Base-by-base conservation (phyloP, 2,113 vertebrate species). In the Nothocercus julius region DNA sequence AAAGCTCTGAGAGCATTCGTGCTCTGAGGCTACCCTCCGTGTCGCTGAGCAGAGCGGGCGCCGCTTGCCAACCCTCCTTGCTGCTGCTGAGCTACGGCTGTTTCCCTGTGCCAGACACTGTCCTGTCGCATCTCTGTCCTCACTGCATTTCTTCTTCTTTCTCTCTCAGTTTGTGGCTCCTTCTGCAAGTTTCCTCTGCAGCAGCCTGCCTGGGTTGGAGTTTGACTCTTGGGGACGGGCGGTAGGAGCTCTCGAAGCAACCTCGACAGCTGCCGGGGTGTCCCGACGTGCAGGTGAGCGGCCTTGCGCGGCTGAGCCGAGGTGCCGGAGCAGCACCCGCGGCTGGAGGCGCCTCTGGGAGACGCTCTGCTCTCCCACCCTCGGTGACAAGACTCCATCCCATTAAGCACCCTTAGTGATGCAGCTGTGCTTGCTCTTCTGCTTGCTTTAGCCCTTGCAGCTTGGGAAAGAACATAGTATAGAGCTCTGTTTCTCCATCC, bases 121-220 rank as follows among this genome's bases (percentile, higher is more conserved):
- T 47, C 25, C 66, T 94, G 30, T 22, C 85, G 49, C 64, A 77
- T 51, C 59, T 63, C 21, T 61, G 1, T 61, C 80, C 78, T 92
- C 44, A 95, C 70, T 56, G 17, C 6, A 13, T 76, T 85, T 91
- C 47, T 97, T 45, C 78, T 89, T 87, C 61, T 80, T 73, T 93
- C 47, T 92, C 21, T 79, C 64, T 53, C 58, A 92, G 83, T 76
- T 83, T 45, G 49, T 5, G n/a, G 83, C 83, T 96, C 62, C 82
- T 94, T 51, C 85, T 92, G 21, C 75, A 54, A 20, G 40, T 74
- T 89, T 82, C 83, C 20, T 53, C 54, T 1, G 0, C 58, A 83
- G 77, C 45, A 93, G 64, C 38, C 20, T 7, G 34, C 72, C 58
- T 5, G 0, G 10, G 8, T 18, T 90, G 83, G 69, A 86, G 20